Evolutionary conservation across 1,140 invertebrate genomes (phyloP).

Genomic region (Drosophila arizonae): DNA sequence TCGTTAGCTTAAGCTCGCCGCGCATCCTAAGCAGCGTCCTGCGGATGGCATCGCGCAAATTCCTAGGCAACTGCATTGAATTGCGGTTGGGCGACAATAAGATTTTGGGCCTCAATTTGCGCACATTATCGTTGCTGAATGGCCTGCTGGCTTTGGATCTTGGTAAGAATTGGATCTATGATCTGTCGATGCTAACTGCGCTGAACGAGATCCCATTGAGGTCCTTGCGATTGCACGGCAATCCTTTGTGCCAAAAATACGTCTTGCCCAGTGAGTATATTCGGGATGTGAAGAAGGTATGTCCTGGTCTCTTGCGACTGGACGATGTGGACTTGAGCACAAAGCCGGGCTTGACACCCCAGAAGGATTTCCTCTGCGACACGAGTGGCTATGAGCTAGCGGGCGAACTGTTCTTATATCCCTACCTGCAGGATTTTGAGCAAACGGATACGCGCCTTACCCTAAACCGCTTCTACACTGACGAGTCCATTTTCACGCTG

Average conservation of each 20-base stretch:
- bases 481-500: constrained; percentile 63
- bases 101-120: constrained; percentile 44
- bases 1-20: constrained; percentile 55
- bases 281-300: constrained; percentile 80
- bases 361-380: constrained; percentile 70
- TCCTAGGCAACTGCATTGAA: constrained; percentile 61
- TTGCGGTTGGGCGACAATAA: constrained; percentile 61
- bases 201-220: constrained; percentile 55
- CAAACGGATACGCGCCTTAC: constrained; percentile 28
- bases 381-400: constrained; percentile 62
- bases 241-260: constrained; percentile 83
- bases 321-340: constrained; percentile 58
- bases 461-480: constrained; percentile 44
- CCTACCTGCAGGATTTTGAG: constrained; percentile 59
- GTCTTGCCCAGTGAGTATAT: constrained; percentile 82
- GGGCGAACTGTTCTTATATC: constrained; percentile 51
- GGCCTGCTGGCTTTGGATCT: constrained; percentile 65
- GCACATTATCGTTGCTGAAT: constrained; percentile 47
- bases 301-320: constrained; percentile 68
- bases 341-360: constrained; percentile 39
- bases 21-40: constrained; percentile 52
- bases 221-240: constrained; percentile 83
- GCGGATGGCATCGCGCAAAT: constrained; percentile 50
- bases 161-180: constrained; percentile 66
- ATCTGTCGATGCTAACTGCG: constrained; percentile 43